Conservation (phyloP, 1,140 invertebrate genomes). For the Tetragonula clypearis region DNA sequence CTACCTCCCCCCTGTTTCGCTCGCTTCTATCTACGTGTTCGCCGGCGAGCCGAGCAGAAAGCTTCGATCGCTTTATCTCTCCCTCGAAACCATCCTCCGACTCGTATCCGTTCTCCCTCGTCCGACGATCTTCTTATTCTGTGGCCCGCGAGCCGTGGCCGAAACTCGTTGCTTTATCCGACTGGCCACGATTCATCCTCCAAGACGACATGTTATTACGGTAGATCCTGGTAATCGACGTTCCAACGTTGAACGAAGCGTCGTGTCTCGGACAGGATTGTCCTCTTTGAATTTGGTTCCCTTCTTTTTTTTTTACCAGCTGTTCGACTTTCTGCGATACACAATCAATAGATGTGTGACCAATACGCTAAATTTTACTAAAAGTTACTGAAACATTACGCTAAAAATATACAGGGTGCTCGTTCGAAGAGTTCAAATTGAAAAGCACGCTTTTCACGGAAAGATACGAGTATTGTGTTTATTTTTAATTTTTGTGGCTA, state of each 20-base stretch:
- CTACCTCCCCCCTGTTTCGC: too few relatives aligned
- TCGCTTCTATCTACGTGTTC: background rate
- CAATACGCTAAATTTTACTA: too few relatives aligned
- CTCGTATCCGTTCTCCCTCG: background rate
- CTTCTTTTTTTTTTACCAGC: too few relatives aligned
- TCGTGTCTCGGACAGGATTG: background rate
- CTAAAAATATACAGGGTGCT: too few relatives aligned
- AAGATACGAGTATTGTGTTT: too few relatives aligned
- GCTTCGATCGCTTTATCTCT: background rate
- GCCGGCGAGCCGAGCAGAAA: background rate
- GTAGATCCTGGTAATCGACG: conserved; percentile 33
- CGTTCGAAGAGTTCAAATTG: too few relatives aligned
- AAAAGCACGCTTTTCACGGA: too few relatives aligned
- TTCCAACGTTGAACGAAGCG: conserved; percentile 17
- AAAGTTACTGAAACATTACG: too few relatives aligned
- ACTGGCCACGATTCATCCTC: conserved; percentile 44
- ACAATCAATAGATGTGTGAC: too few relatives aligned
- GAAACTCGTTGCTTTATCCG: conserved; percentile 45
- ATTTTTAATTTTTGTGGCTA: too few relatives aligned
- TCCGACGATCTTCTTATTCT: conserved; percentile 21
- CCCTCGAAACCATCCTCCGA: background rate
- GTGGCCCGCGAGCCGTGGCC: conserved; percentile 5
- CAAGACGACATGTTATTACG: conserved; percentile 51
- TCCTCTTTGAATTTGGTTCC: background rate
- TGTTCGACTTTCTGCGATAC: too few relatives aligned